These are phyloP conservation scores for Eucidaris tribuloides DNA, from an alignment of 35 echinoderm and acorn worm species.

Conservation along the genomic window DNA sequence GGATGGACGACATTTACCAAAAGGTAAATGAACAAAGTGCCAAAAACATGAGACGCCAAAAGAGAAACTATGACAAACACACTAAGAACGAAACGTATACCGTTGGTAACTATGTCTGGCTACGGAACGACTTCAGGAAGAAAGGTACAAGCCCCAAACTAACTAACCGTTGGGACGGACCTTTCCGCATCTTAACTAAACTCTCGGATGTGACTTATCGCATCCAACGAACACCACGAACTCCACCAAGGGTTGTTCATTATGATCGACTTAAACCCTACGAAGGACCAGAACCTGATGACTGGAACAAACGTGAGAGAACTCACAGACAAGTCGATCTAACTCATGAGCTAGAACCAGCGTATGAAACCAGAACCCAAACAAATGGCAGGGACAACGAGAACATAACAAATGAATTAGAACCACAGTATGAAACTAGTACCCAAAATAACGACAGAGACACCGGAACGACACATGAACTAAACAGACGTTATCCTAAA, in stretches of 20 bases:
- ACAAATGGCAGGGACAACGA: too few species aligned
- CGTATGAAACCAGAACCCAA: too few species aligned
- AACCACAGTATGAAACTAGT: too few species aligned
- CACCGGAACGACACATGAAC: too few species aligned
- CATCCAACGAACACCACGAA: not conserved
- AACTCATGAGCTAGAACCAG: too few species aligned
- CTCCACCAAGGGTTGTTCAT: conserved; percentile 23
- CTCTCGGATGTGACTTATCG: conserved; percentile 33
- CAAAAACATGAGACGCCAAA: not conserved
- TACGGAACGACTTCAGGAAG: conserved; percentile 17
- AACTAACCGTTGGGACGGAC: conserved; percentile 14
- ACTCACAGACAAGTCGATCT: too few species aligned
- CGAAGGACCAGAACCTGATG: too few species aligned
- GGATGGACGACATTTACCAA: not conserved
- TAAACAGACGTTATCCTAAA: too few species aligned
- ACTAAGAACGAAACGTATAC: not conserved
- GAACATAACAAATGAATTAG: too few species aligned
- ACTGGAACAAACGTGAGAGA: too few species aligned
- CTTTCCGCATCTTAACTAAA: not conserved
- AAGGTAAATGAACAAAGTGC: not conserved
- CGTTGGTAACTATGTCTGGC: conserved; percentile 12
- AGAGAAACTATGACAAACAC: conserved; percentile 30
- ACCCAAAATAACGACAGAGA: too few species aligned
- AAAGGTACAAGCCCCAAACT: conserved; percentile 21
- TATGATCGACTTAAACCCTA: conserved; percentile 27